Percentiles rank a stretch among this genome's conserved stretches.
phyloP scores from a whole-genome alignment of 2,888 invertebrate genomes.

The Parascotia fuliginaria region DNA sequence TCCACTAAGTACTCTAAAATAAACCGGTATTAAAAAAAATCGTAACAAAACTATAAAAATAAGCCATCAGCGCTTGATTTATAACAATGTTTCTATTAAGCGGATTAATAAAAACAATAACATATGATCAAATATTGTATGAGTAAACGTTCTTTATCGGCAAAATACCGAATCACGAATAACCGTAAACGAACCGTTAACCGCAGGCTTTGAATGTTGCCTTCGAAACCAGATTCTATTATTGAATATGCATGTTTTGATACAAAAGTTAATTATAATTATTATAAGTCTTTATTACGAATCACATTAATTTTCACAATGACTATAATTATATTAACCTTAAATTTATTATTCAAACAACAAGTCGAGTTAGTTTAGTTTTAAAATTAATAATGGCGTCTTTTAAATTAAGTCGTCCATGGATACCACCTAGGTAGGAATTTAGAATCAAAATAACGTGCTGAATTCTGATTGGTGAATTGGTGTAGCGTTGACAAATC shows the following conservation, averaged over 20 bases:
- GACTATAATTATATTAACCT: neutral
- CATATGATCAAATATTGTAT: neutral
- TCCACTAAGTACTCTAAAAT: neutral
- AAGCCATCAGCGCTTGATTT: neutral
- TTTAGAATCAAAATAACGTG: too few species aligned
- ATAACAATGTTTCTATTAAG: neutral
- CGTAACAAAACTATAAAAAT: neutral
- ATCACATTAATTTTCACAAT: too few species aligned
- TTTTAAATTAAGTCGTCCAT: neutral
- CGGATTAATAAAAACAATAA: neutral
- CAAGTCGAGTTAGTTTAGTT: neutral
- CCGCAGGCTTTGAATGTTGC: neutral
- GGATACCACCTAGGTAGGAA: neutral
- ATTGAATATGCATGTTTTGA: neutral
- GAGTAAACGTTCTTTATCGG: conserved; percentile 3
- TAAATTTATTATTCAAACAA: neutral
- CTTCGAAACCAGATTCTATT: neutral
- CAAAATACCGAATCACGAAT: conserved; percentile 1
- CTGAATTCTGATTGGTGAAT: too few species aligned
- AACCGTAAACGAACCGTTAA: conserved; percentile 9
- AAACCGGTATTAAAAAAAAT: too few species aligned
- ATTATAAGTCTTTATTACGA: too few species aligned
- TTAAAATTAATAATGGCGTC: neutral
- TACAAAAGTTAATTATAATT: too few species aligned
- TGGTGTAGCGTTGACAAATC: too few species aligned